Conservation (phyloP, 2,797 vertebrate genomes). For the Phrynocephalus guinanensis region DNA sequence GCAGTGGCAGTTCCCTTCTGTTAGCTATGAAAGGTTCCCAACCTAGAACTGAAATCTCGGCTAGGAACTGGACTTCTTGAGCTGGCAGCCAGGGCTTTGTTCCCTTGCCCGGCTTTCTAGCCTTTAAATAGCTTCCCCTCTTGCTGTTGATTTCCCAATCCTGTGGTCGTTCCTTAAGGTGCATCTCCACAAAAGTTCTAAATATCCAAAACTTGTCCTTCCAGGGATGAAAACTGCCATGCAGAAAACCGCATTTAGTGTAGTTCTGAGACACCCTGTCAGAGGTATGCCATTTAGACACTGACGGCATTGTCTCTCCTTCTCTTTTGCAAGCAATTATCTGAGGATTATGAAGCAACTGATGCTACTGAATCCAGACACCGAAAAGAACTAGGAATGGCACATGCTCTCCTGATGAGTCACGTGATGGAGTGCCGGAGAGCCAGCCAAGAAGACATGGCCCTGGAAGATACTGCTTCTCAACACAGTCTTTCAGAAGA, state of each 20-base stretch:
- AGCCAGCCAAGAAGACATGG: conserved; percentile 82
- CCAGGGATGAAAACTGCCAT: neutral
- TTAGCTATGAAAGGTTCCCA: neutral
- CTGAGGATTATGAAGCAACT: conserved; percentile 85
- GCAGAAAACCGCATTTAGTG: neutral
- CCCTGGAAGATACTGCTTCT: conserved; percentile 79
- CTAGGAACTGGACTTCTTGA: neutral
- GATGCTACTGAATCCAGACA: conserved; percentile 72
- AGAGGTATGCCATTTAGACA: conserved; percentile 40
- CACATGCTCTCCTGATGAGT: conserved; percentile 68
- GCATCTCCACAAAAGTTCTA: neutral
- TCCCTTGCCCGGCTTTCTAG: too few relatives aligned
- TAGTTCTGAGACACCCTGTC: conserved; percentile 46
- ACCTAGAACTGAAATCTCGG: neutral
- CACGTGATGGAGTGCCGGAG: conserved; percentile 72
- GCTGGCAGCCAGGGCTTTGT: too few relatives aligned
- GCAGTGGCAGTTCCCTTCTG: neutral
- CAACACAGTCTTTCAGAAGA: conserved; percentile 81
- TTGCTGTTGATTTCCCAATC: neutral
- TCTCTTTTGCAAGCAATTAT: conserved; percentile 81
- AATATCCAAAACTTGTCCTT: neutral
- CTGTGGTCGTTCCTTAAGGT: neutral
- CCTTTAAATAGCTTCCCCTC: too few relatives aligned
- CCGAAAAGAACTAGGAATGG: conserved; percentile 55
- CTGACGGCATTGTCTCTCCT: neutral